Conservation (phyloP, 2,888 invertebrate genomes). For the Apantesis nais region DNA sequence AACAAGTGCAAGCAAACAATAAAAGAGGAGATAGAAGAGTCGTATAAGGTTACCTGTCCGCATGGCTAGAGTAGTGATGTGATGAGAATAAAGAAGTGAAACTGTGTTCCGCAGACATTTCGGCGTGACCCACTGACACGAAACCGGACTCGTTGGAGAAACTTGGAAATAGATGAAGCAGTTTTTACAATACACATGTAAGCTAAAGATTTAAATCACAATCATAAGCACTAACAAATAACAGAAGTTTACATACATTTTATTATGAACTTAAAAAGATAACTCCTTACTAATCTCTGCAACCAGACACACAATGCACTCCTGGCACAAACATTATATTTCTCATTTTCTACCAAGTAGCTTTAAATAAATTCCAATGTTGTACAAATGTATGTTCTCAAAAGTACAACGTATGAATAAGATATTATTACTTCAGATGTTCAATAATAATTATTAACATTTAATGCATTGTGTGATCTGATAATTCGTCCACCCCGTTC, state of each 20-base stretch:
- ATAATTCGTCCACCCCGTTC: neutral
- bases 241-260: neutral
- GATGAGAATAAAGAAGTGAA: slow-evolving; percentile 78
- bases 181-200: slow-evolving; percentile 6
- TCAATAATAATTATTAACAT: neutral
- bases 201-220: neutral
- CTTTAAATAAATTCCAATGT: neutral
- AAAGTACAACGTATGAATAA: neutral
- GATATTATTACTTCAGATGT: neutral
- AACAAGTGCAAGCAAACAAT: slow-evolving; percentile 30
- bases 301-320: neutral
- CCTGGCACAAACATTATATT: neutral
- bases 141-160: slow-evolving; percentile 85
- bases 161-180: slow-evolving; percentile 53
- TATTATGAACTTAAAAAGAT: neutral
- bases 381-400: neutral
- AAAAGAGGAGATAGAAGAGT: slow-evolving; percentile 34
- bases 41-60: slow-evolving; percentile 69
- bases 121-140: slow-evolving; percentile 81
- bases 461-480: neutral
- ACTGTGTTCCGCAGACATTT: slow-evolving; percentile 78
- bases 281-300: neutral
- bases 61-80: slow-evolving; percentile 79
- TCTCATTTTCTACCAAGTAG: neutral
- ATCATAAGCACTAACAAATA: neutral